Conservation (phyloP, 2,797 vertebrate genomes). For the Poeciliopsis paucimaculata region DNA sequence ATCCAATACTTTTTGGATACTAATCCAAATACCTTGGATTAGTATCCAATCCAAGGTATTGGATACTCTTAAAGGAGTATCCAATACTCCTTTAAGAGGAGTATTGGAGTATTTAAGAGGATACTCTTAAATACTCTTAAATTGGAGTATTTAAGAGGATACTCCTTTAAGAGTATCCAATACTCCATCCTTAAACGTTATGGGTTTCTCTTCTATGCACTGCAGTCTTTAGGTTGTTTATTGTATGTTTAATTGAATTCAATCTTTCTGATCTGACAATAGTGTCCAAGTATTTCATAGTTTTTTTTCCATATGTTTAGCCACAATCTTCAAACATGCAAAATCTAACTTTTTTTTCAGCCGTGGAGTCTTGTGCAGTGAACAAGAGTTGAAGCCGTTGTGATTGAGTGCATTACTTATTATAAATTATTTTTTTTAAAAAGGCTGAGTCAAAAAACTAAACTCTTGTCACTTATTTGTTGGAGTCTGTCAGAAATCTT, state of each 20-base stretch:
- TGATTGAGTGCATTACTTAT: no score
- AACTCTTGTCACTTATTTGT: not conserved
- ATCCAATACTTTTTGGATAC: no score
- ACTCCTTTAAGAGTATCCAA: no score
- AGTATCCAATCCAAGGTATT: no score
- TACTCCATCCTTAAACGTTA: not conserved
- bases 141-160: no score
- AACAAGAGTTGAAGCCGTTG: not conserved
- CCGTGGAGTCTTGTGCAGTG: not conserved
- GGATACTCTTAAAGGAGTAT: no score
- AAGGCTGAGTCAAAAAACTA: no score
- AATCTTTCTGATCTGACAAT: not conserved
- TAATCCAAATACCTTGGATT: no score
- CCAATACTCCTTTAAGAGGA: no score
- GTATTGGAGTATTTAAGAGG: no score
- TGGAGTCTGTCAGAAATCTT: not conserved
- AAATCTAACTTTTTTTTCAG: not conserved
- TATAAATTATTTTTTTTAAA: no score
- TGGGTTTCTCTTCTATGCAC: not conserved
- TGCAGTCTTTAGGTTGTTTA: not conserved
- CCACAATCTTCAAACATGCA: not conserved
- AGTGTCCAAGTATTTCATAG: not conserved
- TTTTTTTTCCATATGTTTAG: not conserved
- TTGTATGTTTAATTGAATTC: not conserved
- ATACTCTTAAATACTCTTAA: no score